These are phyloP conservation scores for Brachionus angularis DNA, from an alignment of 1,140 invertebrate species.

Conservation along the genomic window DNA sequence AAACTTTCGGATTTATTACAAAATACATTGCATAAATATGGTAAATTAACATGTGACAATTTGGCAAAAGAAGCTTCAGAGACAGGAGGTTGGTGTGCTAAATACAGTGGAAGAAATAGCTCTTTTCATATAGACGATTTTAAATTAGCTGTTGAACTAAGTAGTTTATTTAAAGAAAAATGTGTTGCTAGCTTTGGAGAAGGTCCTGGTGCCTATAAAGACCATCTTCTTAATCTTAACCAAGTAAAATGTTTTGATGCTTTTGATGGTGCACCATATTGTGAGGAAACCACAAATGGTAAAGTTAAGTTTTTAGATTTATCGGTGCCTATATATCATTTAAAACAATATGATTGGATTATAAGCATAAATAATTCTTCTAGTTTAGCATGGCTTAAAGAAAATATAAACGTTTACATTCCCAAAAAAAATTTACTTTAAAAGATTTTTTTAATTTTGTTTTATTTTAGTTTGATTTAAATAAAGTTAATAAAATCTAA, in stretches of 20 bases:
- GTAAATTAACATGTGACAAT: neutral
- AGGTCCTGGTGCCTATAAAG: slow-evolving; percentile 14
- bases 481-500: no score
- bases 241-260: slow-evolving; percentile 13
- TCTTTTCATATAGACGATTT: slow-evolving; percentile 5
- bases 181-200: slow-evolving; percentile 37
- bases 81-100: slow-evolving; percentile 17
- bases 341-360: slow-evolving; percentile 26
- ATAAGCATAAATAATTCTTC: slow-evolving; percentile 17
- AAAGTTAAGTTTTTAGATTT: slow-evolving; percentile 16
- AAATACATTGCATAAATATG: no score
- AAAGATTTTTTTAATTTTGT: no score
- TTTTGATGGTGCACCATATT: slow-evolving; percentile 33
- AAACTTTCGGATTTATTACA: no score
- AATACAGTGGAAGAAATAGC: slow-evolving; percentile 10
- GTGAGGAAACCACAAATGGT: neutral
- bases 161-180: neutral
- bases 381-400: no score
- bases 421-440: no score
- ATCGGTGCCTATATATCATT: slow-evolving; percentile 16
- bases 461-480: no score
- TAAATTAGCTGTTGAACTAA: neutral
- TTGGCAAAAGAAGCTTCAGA: neutral
- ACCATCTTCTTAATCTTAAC: neutral
- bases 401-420: no score